Conservation (phyloP, 2,888 invertebrate species). For the Ernsta delagoae region DNA sequence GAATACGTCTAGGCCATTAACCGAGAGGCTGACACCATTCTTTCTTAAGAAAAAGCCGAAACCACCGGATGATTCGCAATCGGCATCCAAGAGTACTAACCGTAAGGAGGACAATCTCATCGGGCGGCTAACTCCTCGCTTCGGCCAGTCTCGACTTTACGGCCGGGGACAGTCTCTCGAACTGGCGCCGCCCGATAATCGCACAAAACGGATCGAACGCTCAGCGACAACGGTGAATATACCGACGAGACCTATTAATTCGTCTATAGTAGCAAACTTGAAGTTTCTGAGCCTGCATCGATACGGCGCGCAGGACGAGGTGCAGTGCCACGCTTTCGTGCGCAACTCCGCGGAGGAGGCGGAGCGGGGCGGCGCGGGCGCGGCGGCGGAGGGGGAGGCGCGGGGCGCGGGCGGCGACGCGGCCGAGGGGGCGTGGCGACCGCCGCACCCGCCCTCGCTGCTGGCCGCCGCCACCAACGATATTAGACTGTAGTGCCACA, state of each 20-base stretch:
- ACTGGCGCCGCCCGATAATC: constrained; percentile 57
- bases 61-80: constrained; percentile 56
- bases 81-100: constrained; percentile 47
- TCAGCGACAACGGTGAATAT: constrained; percentile 73
- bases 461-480: too few relatives aligned
- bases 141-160: constrained; percentile 74
- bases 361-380: constrained; percentile 37
- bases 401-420: constrained; percentile 37
- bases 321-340: constrained; percentile 57
- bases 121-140: constrained; percentile 75
- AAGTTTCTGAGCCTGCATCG: constrained; percentile 77
- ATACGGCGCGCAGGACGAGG: constrained; percentile 67
- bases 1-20: constrained; percentile 63
- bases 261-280: constrained; percentile 73
- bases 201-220: constrained; percentile 68
- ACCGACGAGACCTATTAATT: constrained; percentile 68
- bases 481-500: too few relatives aligned
- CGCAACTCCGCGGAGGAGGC: constrained; percentile 48
- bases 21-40: constrained; percentile 78
- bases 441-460: too few relatives aligned
- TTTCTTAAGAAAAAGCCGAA: constrained; percentile 77
- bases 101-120: constrained; percentile 74
- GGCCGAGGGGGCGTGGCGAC: constrained; percentile 5
- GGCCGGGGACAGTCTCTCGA: constrained; percentile 77
- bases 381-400: constrained; percentile 42